Conservation (phyloP, 2,888 invertebrate species). For the Caprella mutica region DNA sequence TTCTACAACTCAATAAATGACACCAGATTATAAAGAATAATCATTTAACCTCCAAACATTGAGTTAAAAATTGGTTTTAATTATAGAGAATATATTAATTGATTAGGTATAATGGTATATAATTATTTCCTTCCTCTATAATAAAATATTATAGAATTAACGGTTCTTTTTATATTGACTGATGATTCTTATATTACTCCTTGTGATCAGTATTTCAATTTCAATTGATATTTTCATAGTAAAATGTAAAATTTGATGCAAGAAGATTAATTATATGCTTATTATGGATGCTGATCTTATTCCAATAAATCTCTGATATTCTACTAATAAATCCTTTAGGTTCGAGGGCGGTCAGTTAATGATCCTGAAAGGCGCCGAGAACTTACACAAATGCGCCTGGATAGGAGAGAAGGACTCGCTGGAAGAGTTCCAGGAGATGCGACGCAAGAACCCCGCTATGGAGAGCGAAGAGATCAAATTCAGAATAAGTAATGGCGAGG, state of each 20-base stretch:
- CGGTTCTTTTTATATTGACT: slow-evolving; percentile 1
- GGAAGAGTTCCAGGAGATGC: background rate
- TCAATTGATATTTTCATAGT: slow-evolving; percentile 1
- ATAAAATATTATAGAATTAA: background rate
- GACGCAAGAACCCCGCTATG: background rate
- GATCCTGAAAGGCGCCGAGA: slow-evolving; percentile 62
- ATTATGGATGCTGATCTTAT: background rate
- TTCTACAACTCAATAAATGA: too few species aligned
- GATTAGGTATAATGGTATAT: too few species aligned
- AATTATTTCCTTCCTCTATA: background rate
- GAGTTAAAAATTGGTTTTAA: too few species aligned
- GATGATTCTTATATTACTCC: slow-evolving; percentile 3
- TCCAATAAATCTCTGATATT: background rate
- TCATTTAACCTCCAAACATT: too few species aligned
- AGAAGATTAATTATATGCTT: background rate
- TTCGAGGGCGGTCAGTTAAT: slow-evolving; percentile 65
- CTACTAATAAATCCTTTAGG: slow-evolving; percentile 44
- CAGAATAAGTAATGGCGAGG: background rate
- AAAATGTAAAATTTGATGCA: background rate
- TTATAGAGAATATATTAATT: too few species aligned
- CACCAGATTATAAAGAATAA: too few species aligned
- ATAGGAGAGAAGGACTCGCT: slow-evolving; percentile 58
- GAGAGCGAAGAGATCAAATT: background rate
- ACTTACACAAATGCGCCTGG: slow-evolving; percentile 65
- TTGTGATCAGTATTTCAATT: background rate